Percentiles rank a stretch among this genome's conserved stretches.
phyloP scores from a whole-genome alignment of 2,888 invertebrate genomes.

The Drosophila meridionalis region DNA sequence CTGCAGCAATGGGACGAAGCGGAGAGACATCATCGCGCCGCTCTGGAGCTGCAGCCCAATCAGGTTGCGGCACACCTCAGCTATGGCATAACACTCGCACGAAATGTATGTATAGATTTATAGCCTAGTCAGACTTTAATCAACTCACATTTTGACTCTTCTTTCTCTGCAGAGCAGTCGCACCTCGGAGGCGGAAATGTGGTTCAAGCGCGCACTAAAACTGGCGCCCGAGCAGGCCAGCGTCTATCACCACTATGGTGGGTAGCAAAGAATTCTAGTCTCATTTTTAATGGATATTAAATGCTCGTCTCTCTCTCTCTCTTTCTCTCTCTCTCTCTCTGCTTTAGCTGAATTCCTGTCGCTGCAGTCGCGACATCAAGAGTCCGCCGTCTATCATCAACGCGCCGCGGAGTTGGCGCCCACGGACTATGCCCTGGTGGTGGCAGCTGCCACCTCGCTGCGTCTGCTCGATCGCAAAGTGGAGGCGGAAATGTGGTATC shows the following conservation, averaged over 20 bases:
- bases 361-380: constrained; percentile 91
- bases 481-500: constrained; percentile 95
- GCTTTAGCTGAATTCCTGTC: constrained; percentile 93
- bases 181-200: constrained; percentile 93
- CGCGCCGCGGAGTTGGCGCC: constrained; percentile 92
- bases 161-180: constrained; percentile 89
- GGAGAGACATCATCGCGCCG: constrained; percentile 94
- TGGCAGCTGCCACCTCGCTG: constrained; percentile 95
- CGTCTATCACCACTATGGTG: constrained; percentile 96
- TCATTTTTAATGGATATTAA: neutral
- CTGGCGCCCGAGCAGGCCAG: constrained; percentile 93
- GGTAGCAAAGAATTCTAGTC: constrained; percentile 72
- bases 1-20: constrained; percentile 93
- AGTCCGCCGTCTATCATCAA: constrained; percentile 93
- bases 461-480: constrained; percentile 92
- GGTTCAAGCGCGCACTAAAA: constrained; percentile 93
- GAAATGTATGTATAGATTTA: constrained; percentile 89
- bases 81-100: constrained; percentile 94
- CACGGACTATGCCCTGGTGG: constrained; percentile 92
- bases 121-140: too few species aligned
- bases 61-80: constrained; percentile 96
- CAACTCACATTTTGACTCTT: neutral
- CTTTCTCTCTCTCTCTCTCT: neutral
- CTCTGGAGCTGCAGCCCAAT: constrained; percentile 92
- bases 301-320: neutral